These are phyloP conservation scores for Drosophila arawakana DNA, from an alignment of 1,140 invertebrate species.

Conservation along the genomic window DNA sequence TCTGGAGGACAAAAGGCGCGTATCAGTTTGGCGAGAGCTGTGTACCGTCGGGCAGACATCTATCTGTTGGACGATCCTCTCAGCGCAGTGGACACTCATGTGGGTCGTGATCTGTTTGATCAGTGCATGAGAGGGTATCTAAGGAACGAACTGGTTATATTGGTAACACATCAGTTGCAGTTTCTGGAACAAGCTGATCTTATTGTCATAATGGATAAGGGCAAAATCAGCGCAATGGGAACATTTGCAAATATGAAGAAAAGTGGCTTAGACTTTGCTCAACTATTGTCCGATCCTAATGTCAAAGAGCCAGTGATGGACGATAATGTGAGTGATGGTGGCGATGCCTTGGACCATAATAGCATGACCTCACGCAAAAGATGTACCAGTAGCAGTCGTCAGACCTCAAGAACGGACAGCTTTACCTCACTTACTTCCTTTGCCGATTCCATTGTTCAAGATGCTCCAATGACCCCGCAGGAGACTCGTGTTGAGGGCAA, in stretches of 20 bases:
- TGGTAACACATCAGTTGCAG: slow-evolving; percentile 94
- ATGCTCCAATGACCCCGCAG: slow-evolving; percentile 47
- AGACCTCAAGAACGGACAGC: slow-evolving; percentile 54
- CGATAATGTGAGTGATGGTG: slow-evolving; percentile 27
- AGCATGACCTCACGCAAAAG: slow-evolving; percentile 46
- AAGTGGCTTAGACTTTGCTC: slow-evolving; percentile 87
- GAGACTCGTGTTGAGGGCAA: slow-evolving; percentile 66
- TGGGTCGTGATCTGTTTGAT: slow-evolving; percentile 89
- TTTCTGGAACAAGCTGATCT: slow-evolving; percentile 90
- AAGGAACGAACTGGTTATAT: slow-evolving; percentile 86
- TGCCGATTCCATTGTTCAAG: slow-evolving; percentile 53
- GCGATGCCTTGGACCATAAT: slow-evolving; percentile 43
- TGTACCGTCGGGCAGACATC: slow-evolving; percentile 90
- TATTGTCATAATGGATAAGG: slow-evolving; percentile 90
- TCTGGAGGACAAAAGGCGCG: slow-evolving; percentile 94
- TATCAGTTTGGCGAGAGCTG: slow-evolving; percentile 89
- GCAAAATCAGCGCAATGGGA: slow-evolving; percentile 87
- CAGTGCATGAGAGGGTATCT: slow-evolving; percentile 87
- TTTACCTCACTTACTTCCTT: slow-evolving; percentile 60
- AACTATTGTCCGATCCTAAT: slow-evolving; percentile 73
- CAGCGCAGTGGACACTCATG: slow-evolving; percentile 91
- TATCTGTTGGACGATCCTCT: slow-evolving; percentile 94
- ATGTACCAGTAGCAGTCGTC: slow-evolving; percentile 45
- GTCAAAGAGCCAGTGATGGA: slow-evolving; percentile 40
- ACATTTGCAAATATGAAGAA: slow-evolving; percentile 88